Percentiles rank a stretch among this genome's conserved stretches.
phyloP scores from a whole-genome alignment of 2,113 vertebrate species.

The Brachionichthys hirsutus region DNA sequence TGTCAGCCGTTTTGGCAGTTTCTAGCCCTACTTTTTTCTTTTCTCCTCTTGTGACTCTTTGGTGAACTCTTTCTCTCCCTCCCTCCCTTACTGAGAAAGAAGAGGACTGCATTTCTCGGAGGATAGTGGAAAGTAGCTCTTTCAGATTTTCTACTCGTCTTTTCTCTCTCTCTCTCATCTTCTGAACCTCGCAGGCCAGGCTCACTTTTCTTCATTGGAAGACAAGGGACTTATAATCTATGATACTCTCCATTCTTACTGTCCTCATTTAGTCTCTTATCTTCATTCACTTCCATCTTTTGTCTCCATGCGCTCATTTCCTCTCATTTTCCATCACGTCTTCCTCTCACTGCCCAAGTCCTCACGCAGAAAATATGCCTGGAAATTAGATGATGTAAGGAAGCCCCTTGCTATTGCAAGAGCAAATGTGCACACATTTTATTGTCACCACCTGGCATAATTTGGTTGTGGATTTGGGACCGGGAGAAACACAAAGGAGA shows the following conservation, averaged over 20 bases:
- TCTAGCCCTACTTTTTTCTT: constrained; percentile 24
- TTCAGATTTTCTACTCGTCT: constrained; percentile 21
- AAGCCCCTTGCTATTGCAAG: constrained; percentile 38
- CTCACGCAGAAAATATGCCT: constrained; percentile 12
- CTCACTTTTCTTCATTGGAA: constrained; percentile 18
- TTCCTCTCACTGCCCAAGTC: constrained; percentile 3
- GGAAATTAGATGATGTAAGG: constrained; percentile 56
- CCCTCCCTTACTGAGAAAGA: constrained; percentile 7
- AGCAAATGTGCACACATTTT: constrained; percentile 19
- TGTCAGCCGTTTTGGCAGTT: constrained; percentile 43
- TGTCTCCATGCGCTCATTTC: constrained; percentile 20
- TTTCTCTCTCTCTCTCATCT: constrained; percentile 27
- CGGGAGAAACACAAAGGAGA: not conserved
- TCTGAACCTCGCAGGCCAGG: constrained; percentile 5
- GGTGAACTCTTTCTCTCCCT: constrained; percentile 64
- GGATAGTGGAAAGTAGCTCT: constrained; percentile 5
- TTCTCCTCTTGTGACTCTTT: constrained; percentile 61
- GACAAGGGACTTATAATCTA: constrained; percentile 14
- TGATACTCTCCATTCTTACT: constrained; percentile 11
- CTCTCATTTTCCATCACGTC: constrained; percentile 17
- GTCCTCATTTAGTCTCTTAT: constrained; percentile 29
- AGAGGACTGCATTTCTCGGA: not conserved
- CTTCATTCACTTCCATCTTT: constrained; percentile 8
- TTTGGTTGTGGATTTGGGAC: constrained; percentile 2
- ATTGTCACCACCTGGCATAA: not conserved